Conservation (phyloP, 2,797 vertebrate species). For the Hybognathus amarus region DNA sequence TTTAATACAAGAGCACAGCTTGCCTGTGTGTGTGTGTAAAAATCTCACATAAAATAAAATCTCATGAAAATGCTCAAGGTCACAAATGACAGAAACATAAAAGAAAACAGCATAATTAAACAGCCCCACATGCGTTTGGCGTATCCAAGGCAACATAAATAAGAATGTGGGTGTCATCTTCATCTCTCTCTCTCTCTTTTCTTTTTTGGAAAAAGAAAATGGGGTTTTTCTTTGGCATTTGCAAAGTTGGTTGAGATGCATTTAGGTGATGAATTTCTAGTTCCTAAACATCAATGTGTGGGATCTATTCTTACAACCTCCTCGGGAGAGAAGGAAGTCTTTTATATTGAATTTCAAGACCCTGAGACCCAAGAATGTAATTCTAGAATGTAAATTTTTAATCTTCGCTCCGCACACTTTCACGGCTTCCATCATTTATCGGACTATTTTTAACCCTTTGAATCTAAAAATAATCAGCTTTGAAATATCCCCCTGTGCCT, state of each 20-base stretch:
- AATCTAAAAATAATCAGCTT: conserved; percentile 13
- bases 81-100: conserved; percentile 23
- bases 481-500: background rate
- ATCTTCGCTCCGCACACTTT: conserved; percentile 16
- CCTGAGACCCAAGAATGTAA: background rate
- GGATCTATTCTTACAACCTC: background rate
- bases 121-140: background rate
- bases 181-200: background rate
- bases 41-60: background rate
- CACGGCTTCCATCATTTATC: conserved; percentile 7
- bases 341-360: background rate
- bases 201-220: background rate
- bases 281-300: background rate
- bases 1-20: conserved; percentile 22
- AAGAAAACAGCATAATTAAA: conserved; percentile 4
- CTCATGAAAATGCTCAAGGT: conserved; percentile 28
- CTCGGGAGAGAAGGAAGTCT: background rate
- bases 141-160: conserved; percentile 40
- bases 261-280: conserved; percentile 9
- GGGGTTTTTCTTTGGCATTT: background rate
- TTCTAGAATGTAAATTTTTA: background rate
- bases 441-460: conserved; percentile 29
- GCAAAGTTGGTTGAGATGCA: background rate
- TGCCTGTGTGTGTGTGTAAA: background rate
- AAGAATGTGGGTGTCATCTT: background rate